Evolutionary conservation across 2,113 vertebrate genomes (phyloP), one percentile per base, ranked within the genome.

Genomic region (Phyllopteryx taeniolatus): DNA sequence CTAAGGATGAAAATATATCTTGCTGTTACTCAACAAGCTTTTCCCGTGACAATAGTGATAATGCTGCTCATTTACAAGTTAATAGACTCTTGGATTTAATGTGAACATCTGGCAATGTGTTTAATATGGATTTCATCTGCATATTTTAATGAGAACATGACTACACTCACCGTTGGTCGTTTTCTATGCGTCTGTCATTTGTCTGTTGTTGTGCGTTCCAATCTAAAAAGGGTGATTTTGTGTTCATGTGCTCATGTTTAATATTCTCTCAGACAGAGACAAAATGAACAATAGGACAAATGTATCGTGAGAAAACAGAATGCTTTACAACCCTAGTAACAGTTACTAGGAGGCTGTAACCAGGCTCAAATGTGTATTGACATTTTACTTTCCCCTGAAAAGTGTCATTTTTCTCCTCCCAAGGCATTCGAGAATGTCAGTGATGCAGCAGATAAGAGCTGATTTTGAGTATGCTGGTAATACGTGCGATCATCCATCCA

Each of bases 41-140:
- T 35, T 71, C 72, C 73, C 81, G 31, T 57, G 67, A 81, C 73
- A 56, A 44, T 47, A 68, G 66, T 4, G 46, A 69, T 77, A 68
- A 79, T 74, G 59, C 44, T 59, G 66, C 75, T 81, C 77, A 83
- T 85, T 82, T 78, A 80, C 72, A 78, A 81, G 70, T 79, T 83
- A 68, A 80, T 49, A 53, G 68, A 60, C 66, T 79, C 79, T 56
- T 71, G 64, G 75, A 74, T 86, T 79, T 69, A 53, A 63, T 82
- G 33, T 0, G 54, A 86, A 82, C 85, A 87, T 81, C 82, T 87
- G 80, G 72, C 75, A 22, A 57, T 13, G 51, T 67, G 72, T 75
- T 73, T 64, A 75, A 75, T 72, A 56, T 67, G 59, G 51, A 75
- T 31, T 76, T 77, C 70, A 75, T 78, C 69, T 78, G 72, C 77